Percentiles rank a stretch among this genome's conserved stretches.
These are phyloP conservation scores for Alligator sinensis DNA, from an alignment of 2,113 vertebrate species.

Conservation along the genomic window DNA sequence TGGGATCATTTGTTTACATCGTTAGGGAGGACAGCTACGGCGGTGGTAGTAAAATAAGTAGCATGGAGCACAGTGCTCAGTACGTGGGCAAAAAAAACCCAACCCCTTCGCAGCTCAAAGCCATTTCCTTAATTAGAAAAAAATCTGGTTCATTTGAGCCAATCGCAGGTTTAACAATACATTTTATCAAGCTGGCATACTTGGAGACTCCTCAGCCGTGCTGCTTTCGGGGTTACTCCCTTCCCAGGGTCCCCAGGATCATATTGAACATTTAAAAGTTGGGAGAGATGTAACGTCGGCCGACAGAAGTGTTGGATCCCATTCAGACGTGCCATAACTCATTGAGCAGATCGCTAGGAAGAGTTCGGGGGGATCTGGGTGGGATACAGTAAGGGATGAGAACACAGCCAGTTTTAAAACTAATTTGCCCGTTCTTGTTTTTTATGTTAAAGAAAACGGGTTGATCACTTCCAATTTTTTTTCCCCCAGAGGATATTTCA, in stretches of 20 bases:
- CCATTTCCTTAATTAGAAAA: not conserved
- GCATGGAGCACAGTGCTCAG: accelerated
- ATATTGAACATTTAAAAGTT: not conserved
- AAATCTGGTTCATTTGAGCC: not conserved
- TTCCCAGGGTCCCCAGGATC: not conserved
- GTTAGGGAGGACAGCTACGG: accelerated
- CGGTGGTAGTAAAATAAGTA: accelerated
- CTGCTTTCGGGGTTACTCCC: not conserved
- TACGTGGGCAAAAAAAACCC: not conserved
- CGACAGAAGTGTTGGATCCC: not conserved
- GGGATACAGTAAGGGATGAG: not conserved
- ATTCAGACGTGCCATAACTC: accelerated
- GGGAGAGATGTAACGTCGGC: too few relatives aligned
- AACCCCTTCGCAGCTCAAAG: accelerated
- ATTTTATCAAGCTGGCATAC: not conserved
- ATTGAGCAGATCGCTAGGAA: not conserved
- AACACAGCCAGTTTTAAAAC: too few relatives aligned
- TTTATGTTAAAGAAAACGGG: not conserved
- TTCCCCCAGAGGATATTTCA: not conserved
- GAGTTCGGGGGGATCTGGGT: not conserved
- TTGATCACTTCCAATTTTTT: not conserved
- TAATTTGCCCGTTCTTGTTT: too few relatives aligned
- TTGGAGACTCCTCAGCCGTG: accelerated
- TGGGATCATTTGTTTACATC: accelerated
- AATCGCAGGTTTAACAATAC: not conserved